Conservation (phyloP, 2,888 invertebrate genomes). For the Trichopria drosophilae region DNA sequence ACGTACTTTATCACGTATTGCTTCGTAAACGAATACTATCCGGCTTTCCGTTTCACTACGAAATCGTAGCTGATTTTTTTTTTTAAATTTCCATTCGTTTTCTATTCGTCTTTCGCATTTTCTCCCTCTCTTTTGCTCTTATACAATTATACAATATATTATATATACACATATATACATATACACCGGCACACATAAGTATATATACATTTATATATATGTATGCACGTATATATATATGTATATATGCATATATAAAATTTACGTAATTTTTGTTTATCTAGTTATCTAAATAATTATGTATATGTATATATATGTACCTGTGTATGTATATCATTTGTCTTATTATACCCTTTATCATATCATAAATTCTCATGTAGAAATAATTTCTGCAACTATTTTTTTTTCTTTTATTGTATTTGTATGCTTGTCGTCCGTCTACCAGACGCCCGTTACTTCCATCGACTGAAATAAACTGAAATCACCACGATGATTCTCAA, state of each 20-base stretch:
- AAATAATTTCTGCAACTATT: conserved; percentile 49
- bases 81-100: conserved; percentile 23
- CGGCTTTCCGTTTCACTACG: no score
- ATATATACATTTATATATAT: conserved; percentile 3
- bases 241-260: no score
- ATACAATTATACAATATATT: conserved; percentile 39
- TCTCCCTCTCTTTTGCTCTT: conserved; percentile 31
- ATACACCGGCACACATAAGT: conserved; percentile 1
- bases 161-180: conserved; percentile 14
- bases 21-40: no score
- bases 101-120: conserved; percentile 28
- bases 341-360: conserved; percentile 40
- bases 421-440: conserved; percentile 43
- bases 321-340: conserved; percentile 42
- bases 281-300: conserved; percentile 54
- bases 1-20: conserved; percentile 41
- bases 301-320: conserved; percentile 38
- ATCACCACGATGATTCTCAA: no score
- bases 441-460: no score
- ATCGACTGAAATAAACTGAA: no score
- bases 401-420: conserved; percentile 44
- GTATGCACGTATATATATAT: no score
- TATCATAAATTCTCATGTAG: conserved; percentile 48
- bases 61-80: conserved; percentile 20
- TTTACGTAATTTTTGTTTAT: conserved; percentile 46